Evolutionary conservation across 2,113 vertebrate genomes (phyloP), one percentile per base, ranked within the genome.

Genomic region (Salvelinus alpinus): DNA sequence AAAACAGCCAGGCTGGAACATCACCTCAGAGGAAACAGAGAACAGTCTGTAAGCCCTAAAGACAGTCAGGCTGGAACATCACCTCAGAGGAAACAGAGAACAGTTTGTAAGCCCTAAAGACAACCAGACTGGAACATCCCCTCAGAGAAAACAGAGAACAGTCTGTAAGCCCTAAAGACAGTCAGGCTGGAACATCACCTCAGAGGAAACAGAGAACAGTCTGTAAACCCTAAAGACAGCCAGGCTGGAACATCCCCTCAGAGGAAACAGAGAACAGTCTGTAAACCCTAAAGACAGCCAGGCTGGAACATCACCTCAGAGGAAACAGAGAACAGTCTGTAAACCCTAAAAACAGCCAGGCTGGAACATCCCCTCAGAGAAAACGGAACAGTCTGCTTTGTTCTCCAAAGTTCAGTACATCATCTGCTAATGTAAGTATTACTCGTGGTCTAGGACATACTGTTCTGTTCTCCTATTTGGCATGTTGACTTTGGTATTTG

Each of bases 261-360:
- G 68, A 8, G 51, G 51, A 14, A 25, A 29, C 12, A 29, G 5
- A 34, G 31, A 34, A 34, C 5, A 34, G 31, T 34, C 31, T 34
- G 1, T 83, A 82, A 82, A 73, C 72, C 79, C 72, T 71, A 78
- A 68, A 74, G 72, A 74, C 79, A 77, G 78, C 44, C 73, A 60
- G 78, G 54, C 12, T 25, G 47, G 62, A 60, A 66, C 2, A 18
- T 54, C 16, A 18, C 64, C 34, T 76, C 54, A 22, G 68, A 9
- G 51, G 51, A 14, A 25, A 29, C 3, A 29, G 5, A 34, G 34
- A 34, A 34, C 5, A 34, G 34, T 34, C 34, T 34, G 1, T 83
- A 82, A 82, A 74, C 72, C 79, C 72, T 71, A 78, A 65, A 74
- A 70, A 76, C 81, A 75, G 78, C 38, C 73, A 54, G 78, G 54